Evolutionary conservation across 2,113 vertebrate genomes (phyloP).

Genomic region (Heterocephalus glaber): DNA sequence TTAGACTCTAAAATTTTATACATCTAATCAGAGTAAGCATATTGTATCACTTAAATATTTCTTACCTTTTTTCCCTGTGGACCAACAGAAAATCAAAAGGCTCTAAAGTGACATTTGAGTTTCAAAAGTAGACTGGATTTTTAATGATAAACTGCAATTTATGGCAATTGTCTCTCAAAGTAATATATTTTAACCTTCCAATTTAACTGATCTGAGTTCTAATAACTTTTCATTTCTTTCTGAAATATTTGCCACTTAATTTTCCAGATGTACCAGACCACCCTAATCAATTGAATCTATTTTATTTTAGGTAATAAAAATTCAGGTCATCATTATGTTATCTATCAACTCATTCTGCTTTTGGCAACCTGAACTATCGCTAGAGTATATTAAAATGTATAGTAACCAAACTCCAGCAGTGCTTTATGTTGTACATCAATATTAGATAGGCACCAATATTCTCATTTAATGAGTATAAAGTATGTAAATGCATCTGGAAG

Average conservation of each 20-base stretch:
- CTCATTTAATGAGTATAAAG: constrained; percentile 40
- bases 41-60: neutral
- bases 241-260: constrained; percentile 59
- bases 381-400: neutral
- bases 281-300: constrained; percentile 46
- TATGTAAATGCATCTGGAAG: neutral
- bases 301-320: constrained; percentile 59
- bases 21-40: neutral
- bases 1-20: neutral
- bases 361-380: constrained; percentile 28
- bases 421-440: constrained; percentile 51
- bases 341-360: constrained; percentile 43
- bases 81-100: neutral
- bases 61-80: neutral
- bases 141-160: constrained; percentile 39
- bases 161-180: constrained; percentile 20
- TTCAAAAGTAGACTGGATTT: constrained; percentile 52
- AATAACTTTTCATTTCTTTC: constrained; percentile 57
- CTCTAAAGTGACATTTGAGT: neutral
- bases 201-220: constrained; percentile 59
- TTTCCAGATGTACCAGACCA: constrained; percentile 53
- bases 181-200: constrained; percentile 63
- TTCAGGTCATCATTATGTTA: neutral
- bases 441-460: constrained; percentile 39
- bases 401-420: neutral